Evolutionary conservation across 2,113 vertebrate genomes (phyloP).

Genomic region (Nothoprocta perdicaria): DNA sequence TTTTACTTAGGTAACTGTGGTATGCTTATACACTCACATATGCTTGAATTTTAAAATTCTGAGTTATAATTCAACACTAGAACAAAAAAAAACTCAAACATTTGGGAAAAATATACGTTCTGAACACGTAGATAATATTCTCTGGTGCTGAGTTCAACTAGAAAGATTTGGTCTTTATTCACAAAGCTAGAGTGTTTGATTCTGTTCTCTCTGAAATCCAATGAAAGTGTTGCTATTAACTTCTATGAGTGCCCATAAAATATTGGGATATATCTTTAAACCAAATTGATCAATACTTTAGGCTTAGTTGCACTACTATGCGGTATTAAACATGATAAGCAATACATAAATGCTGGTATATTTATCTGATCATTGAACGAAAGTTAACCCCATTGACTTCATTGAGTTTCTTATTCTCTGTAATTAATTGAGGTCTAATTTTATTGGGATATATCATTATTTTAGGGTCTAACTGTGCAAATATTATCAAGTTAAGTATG

Average conservation of each 20-base stretch:
- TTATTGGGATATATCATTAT: neutral
- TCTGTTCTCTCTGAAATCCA: neutral
- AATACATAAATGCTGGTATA: neutral
- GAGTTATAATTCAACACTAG: constrained; percentile 3
- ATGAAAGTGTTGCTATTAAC: neutral
- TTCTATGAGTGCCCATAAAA: neutral
- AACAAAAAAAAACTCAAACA: neutral
- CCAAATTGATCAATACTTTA: neutral
- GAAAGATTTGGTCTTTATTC: neutral
- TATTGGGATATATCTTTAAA: neutral
- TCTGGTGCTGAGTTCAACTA: neutral
- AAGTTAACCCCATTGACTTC: neutral
- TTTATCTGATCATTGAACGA: neutral
- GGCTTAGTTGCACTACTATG: neutral
- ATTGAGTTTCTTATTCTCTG: neutral
- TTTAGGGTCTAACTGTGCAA: neutral
- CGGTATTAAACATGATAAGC: neutral
- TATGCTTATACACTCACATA: constrained; percentile 35
- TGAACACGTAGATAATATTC: constrained; percentile 9
- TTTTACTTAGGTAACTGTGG: constrained; percentile 30
- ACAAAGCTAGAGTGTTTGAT: neutral
- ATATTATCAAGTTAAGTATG: neutral
- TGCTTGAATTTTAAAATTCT: constrained; percentile 28
- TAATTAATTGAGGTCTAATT: neutral
- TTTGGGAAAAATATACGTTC: neutral